Evolutionary conservation across 2,113 vertebrate genomes (phyloP).

Genomic region (Ellobius talpinus): DNA sequence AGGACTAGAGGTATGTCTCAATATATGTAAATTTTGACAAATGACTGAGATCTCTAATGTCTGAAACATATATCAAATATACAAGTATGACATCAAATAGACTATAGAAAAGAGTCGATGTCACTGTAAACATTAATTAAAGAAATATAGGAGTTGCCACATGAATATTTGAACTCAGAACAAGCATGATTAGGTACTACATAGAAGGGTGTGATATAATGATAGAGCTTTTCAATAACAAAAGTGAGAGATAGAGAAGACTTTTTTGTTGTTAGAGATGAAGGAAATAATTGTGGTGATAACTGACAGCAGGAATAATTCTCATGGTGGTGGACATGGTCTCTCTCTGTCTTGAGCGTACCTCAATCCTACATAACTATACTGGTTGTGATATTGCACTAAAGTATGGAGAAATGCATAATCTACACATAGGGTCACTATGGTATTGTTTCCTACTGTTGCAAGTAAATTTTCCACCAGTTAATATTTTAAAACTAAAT

Average conservation of each 20-base stretch:
- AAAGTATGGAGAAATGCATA: neutral
- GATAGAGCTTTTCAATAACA: neutral
- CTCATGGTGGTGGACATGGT: neutral
- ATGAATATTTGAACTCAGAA: no score
- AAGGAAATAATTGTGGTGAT: neutral
- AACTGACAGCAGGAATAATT: neutral
- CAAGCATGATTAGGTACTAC: no score
- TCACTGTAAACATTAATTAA: no score
- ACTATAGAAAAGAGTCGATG: no score
- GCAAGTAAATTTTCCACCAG: neutral
- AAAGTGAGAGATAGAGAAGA: neutral
- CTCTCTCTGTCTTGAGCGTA: neutral
- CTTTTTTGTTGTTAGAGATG: neutral
- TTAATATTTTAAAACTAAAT: neutral
- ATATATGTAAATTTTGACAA: no score
- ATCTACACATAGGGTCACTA: neutral
- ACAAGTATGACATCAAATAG: no score
- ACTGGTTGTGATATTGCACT: neutral
- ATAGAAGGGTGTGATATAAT: neutral
- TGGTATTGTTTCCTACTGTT: neutral
- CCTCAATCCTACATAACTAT: neutral
- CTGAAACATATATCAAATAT: no score
- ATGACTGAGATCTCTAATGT: no score
- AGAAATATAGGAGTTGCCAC: no score
- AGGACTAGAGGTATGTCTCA: no score